phyloP scores from a whole-genome alignment of 2,888 invertebrate genomes.

The Cordilura impudica region DNA sequence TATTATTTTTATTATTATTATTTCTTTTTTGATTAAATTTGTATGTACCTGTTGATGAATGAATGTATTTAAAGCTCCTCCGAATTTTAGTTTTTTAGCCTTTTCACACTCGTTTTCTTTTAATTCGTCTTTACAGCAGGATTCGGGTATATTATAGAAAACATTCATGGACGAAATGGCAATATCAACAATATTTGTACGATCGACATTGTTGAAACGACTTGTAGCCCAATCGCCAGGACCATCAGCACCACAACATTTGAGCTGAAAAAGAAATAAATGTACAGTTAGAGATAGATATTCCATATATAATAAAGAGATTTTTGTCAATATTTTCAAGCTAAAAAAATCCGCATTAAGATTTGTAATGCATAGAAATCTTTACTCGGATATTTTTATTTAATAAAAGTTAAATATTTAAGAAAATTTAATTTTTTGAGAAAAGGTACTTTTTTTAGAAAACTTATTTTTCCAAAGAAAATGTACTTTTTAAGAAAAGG shows the following conservation, averaged over 20 bases:
- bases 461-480: no score
- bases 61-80: slow-evolving; percentile 77
- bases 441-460: no score
- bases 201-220: slow-evolving; percentile 79
- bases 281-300: no score
- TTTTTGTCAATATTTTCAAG: no score
- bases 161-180: slow-evolving; percentile 79
- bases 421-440: no score
- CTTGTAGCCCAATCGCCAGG: slow-evolving; percentile 86
- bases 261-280: slow-evolving; percentile 78
- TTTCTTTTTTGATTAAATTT: no score
- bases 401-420: no score
- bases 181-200: slow-evolving; percentile 78
- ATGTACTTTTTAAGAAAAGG: no score
- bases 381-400: no score
- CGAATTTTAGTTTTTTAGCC: slow-evolving; percentile 78
- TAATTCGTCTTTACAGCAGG: slow-evolving; percentile 80
- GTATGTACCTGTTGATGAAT: slow-evolving; percentile 80
- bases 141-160: slow-evolving; percentile 81
- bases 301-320: no score
- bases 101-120: slow-evolving; percentile 79
- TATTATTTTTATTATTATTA: neutral
- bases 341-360: no score
- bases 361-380: no score
- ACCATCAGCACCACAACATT: slow-evolving; percentile 88